Evolutionary conservation across 1,140 invertebrate genomes (phyloP), one percentile per base, ranked within the genome.

Genomic region (Adoxophyes honmai): DNA sequence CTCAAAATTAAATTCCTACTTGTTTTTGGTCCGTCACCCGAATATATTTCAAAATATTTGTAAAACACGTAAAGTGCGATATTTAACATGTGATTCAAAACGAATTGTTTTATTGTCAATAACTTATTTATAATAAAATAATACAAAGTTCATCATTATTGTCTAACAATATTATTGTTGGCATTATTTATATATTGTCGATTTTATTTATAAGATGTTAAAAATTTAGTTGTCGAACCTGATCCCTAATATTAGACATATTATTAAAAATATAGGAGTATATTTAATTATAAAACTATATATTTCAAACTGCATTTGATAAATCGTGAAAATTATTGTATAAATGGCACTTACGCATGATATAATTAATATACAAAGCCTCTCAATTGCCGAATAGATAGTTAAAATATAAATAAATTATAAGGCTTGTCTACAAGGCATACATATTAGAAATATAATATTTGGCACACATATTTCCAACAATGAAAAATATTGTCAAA

Each of bases 401-500:
- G n/a, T n/a, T 21, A 44, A 44, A 44, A 48, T 33, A 48, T 48
- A n/a, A 28, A 48, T 34, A 14, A 34, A 35, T 28, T 48, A 21
- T 21, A 62, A 28, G 21, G 21, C 21, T 58, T 62, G 60, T 62
- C 60, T 55, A 62, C 15, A 53, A 59, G 34, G 13, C 52, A 53
- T 59, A 59, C 52, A 44, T 38, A 38, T 34, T 3, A 21, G 52
- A 60, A 53, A 53, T 52, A 52, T 51, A 42, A 55, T 57, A 52
- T 52, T 52, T 35, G n/a, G n/a, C 48, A 37, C 61, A 55, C 34
- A 57, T 55, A 38, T 38, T 38, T 55, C 55, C 42, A 60, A 61
- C 10, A 60, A 55, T 52, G 56, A 71, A 71, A 66, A 59, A 78
- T 82, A 82, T 82, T 82, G 79, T 82, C 75, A 60, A 74, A 73